These are phyloP conservation scores for Perizoma flavofasciatum DNA, from an alignment of 2,888 invertebrate genomes.

Conservation along the genomic window DNA sequence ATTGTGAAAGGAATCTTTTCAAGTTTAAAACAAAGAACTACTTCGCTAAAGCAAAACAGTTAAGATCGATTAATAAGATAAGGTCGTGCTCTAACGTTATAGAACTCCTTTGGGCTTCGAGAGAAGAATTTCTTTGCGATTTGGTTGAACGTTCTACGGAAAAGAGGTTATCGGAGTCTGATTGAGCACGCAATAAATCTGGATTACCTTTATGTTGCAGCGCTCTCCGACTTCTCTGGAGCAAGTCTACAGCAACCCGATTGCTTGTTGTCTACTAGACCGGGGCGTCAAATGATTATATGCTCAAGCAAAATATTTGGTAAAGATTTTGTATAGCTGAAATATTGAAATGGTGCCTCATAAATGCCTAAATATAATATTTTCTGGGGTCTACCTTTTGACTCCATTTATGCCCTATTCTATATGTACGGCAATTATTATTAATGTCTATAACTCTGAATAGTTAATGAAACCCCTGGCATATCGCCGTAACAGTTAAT, in stretches of 20 bases:
- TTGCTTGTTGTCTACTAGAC: constrained; percentile 11
- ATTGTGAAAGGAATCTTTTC: constrained; percentile 16
- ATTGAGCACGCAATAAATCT: constrained; percentile 69
- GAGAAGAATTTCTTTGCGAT: constrained; percentile 49
- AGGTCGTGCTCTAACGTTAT: constrained; percentile 33
- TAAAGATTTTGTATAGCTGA: background rate
- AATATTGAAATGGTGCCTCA: no score
- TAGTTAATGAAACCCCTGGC: constrained; percentile 37
- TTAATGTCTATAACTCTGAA: constrained; percentile 35
- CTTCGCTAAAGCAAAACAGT: constrained; percentile 30
- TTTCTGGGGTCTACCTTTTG: no score
- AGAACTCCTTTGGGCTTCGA: constrained; percentile 43
- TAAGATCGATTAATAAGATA: constrained; percentile 36
- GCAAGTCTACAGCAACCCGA: constrained; percentile 18
- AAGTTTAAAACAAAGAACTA: constrained; percentile 29
- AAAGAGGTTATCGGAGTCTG: constrained; percentile 58
- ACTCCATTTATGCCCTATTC: background rate
- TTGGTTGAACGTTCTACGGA: constrained; percentile 46
- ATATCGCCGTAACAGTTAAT: constrained; percentile 35
- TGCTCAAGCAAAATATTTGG: background rate
- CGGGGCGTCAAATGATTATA: constrained; percentile 4
- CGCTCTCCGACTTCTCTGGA: constrained; percentile 38
- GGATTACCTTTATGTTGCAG: constrained; percentile 58
- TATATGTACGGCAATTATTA: constrained; percentile 33
- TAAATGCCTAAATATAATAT: no score